Conservation (phyloP, 2,113 vertebrate genomes). For the Hypocryptadius cinnamomeus region DNA sequence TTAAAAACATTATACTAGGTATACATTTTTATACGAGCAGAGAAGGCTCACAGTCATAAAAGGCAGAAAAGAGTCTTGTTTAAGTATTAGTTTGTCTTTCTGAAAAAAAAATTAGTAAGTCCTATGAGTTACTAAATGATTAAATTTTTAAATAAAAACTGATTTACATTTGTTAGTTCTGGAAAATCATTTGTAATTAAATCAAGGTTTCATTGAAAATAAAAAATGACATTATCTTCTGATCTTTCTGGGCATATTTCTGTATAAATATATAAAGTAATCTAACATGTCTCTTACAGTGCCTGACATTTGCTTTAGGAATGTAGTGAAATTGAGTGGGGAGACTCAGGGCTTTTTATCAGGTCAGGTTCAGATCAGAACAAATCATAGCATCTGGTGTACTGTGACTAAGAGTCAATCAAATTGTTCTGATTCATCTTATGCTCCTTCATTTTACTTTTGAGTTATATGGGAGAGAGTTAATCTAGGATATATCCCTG, state of each 20-base stretch:
- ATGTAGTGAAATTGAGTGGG: not conserved
- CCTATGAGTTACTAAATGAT: not conserved
- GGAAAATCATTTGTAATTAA: not conserved
- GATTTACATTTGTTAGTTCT: not conserved
- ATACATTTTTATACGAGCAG: not conserved
- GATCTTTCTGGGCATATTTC: not conserved
- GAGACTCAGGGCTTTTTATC: not conserved
- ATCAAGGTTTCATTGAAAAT: not conserved
- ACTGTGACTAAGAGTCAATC: constrained; percentile 48
- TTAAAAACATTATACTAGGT: not conserved
- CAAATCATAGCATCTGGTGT: constrained; percentile 44
- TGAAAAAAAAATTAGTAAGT: not conserved
- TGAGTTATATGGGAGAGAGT: not conserved
- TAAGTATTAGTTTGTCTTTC: not conserved
- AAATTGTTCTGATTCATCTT: constrained; percentile 1
- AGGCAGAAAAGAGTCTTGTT: not conserved
- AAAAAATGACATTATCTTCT: not conserved
- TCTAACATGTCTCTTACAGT: not conserved
- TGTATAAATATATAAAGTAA: not conserved
- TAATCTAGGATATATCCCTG: not conserved
- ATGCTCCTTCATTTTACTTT: constrained; percentile 30
- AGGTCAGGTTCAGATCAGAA: constrained; percentile 39
- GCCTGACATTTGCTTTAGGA: not conserved
- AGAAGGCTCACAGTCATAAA: not conserved
- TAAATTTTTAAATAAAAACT: not conserved